Base-by-base conservation (phyloP, 2,888 invertebrate species). In the Dryobotodes eremita region DNA sequence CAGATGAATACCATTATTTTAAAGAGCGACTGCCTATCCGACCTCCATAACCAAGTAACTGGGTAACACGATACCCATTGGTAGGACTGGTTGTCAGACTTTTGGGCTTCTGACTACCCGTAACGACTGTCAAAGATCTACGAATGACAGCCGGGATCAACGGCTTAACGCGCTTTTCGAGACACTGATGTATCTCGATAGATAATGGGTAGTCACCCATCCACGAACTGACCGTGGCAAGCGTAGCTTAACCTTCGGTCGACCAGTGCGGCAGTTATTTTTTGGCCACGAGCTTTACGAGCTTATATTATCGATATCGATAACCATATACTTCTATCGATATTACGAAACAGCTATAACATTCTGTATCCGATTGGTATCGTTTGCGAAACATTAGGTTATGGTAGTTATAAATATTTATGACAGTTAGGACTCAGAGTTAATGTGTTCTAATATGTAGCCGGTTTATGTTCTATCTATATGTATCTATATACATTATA, bases 331-430 rank as follows among this genome's bases (percentile, higher is more conserved):
- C 53, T 5, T 55, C n/a, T 36, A 68, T 62, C n/a, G n/a, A 50
- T 36, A 31, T 84, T 82, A 73, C 71, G 77, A 86, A 73, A 84
- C 50, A 61, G 36, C 62, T 61, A 46, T 55, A 77, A 66, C 72
- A 73, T 50, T 70, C 50, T 65, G 64, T 72, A 50, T 65, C 46
- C 57, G 82, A 82, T 73, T 72, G 82, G 59, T 85, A 77, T 78
- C 50, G 79, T 42, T 84, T 86, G 71, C 71, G 79, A 86, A 86
- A 84, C 61, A 15, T 76, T 65, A 36, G 1, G 31, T 70, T 84
- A 64, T 71, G 26, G 48, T 23, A 26, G 71, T 57, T 71, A 55
- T 84, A 82, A 84, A 86, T 86, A 86, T 84, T 73, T 83, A 83
- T 65, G 74, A 57, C 46, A 53, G 72, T 70, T 78, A 53, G 42